Conservation (phyloP, 2,113 vertebrate species). For the Regulus satrapa region DNA sequence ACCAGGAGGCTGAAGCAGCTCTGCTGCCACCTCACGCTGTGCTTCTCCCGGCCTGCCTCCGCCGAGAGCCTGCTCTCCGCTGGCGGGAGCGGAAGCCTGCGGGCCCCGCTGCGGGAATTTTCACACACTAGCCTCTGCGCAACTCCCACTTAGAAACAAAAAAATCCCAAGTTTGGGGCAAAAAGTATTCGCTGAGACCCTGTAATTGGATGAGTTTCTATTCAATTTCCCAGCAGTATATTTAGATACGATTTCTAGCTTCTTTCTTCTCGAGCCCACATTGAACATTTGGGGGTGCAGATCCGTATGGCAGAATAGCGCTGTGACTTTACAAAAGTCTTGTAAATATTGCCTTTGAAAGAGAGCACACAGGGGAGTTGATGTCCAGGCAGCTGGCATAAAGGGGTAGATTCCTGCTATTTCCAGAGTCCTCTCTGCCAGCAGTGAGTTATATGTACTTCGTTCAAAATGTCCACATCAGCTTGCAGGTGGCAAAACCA, state of each 20-base stretch:
- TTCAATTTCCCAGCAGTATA: neutral
- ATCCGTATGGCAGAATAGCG: neutral
- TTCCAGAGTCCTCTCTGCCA: neutral
- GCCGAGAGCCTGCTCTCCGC: neutral
- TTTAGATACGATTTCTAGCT: neutral
- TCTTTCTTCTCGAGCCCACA: neutral
- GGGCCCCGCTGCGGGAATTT: neutral
- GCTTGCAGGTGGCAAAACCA: neutral
- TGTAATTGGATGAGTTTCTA: neutral
- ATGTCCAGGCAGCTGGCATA: neutral
- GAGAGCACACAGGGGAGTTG: neutral
- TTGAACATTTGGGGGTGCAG: neutral
- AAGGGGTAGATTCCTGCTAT: neutral
- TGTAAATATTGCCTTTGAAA: neutral
- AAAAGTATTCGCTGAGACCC: neutral
- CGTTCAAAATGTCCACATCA: neutral
- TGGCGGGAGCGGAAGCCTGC: neutral
- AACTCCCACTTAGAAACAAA: constrained; percentile 25
- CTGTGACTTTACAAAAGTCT: neutral
- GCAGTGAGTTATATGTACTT: neutral
- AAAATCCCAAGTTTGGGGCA: neutral
- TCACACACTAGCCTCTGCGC: constrained; percentile 16
- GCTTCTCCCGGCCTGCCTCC: constrained; percentile 14
- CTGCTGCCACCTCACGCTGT: constrained; percentile 20
- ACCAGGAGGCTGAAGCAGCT: neutral